Percentiles rank a stretch among this genome's conserved stretches.
phyloP scores from a whole-genome alignment of 2,113 vertebrate species.

The human region DNA sequence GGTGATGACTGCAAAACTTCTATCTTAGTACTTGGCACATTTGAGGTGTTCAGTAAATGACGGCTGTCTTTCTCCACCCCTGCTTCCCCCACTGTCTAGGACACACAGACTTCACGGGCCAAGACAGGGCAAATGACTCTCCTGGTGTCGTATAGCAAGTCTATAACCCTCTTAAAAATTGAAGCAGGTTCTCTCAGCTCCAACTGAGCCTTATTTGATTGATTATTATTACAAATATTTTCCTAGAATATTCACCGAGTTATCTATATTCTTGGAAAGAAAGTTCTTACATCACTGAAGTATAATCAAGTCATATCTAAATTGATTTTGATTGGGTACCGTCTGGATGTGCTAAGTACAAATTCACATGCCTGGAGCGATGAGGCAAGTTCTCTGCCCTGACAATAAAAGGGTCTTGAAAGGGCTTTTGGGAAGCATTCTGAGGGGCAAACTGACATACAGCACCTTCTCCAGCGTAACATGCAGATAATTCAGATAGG shows the following conservation, averaged over 20 bases:
- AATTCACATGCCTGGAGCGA: neutral
- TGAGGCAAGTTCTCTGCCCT: neutral
- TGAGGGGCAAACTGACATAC: neutral
- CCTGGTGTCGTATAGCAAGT: neutral
- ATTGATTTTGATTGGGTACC: neutral
- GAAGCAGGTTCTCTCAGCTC: neutral
- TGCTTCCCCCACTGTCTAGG: neutral
- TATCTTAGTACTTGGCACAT: neutral
- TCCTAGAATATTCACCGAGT: neutral
- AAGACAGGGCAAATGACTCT: neutral
- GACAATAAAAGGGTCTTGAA: neutral
- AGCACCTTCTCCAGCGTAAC: neutral
- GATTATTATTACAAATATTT: neutral
- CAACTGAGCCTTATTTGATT: neutral
- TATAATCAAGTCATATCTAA: constrained; percentile 30
- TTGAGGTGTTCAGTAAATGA: neutral
- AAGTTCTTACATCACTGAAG: neutral
- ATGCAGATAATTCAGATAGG: neutral
- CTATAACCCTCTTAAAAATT: rapidly evolving
- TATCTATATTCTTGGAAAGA: constrained; percentile 33
- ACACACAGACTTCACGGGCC: neutral
- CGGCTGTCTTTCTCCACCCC: neutral
- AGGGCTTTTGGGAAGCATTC: neutral
- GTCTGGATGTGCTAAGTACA: constrained; percentile 4
- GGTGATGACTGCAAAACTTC: neutral